These are phyloP conservation scores for Agrochola macilenta DNA, from an alignment of 2,888 invertebrate genomes.

Conservation along the genomic window DNA sequence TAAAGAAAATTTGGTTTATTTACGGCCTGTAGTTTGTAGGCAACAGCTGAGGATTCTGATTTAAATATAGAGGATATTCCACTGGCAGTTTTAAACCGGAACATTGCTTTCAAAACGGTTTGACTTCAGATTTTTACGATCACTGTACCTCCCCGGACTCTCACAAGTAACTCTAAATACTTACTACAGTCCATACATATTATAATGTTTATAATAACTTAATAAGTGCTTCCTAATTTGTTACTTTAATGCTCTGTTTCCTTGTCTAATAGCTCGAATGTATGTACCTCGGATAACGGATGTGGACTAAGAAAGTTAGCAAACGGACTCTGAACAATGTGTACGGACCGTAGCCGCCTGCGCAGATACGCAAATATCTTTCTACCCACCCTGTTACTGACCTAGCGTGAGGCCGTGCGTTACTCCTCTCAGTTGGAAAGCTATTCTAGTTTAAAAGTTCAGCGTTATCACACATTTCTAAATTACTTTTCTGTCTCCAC, in stretches of 20 bases:
- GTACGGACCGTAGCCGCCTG: constrained; percentile 29
- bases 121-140: background rate
- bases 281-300: constrained; percentile 47
- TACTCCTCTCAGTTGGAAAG: constrained; percentile 43
- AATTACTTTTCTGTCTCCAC: constrained; percentile 16
- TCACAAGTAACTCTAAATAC: background rate
- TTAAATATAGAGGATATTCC: constrained; percentile 12
- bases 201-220: background rate
- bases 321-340: constrained; percentile 34
- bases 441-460: constrained; percentile 7
- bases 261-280: constrained; percentile 28
- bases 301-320: constrained; percentile 51
- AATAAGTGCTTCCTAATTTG: constrained; percentile 29
- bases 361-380: background rate
- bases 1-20: background rate
- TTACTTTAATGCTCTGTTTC: constrained; percentile 48
- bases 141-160: background rate
- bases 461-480: constrained; percentile 29
- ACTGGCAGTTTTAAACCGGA: constrained; percentile 3
- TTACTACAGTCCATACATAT: background rate
- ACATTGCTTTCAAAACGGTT: background rate
- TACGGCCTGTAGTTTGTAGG: background rate
- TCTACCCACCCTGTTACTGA: constrained; percentile 24
- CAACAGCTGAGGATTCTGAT: background rate
- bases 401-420: constrained; percentile 25